Base-by-base conservation (phyloP, 2,113 vertebrate species). In the Hydrolagus affinis region DNA sequence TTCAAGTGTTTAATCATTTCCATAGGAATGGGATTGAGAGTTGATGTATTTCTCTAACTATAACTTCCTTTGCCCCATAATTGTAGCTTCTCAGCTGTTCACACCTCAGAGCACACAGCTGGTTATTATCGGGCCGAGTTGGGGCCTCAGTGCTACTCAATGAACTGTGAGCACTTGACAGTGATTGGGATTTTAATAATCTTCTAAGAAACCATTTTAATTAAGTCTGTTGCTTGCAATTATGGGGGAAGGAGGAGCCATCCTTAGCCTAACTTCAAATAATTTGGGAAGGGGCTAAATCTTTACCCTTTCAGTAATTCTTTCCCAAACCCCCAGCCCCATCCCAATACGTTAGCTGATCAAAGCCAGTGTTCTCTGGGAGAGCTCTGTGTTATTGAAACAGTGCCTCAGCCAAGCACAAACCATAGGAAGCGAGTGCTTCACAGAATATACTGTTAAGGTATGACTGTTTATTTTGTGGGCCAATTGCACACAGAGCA, bases 141-240 rank as follows among this genome's bases (percentile, higher is more conserved):
- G 56, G 17, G 44, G 44, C 44, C 21, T 59, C 3, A 2, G 17
- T 77, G 59, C 56, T n/a, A 11, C 17, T 56, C 4, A 17, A 59
- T 76, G 74, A 4, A n/a, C 44, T 76, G 74, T 80, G 76, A 14
- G 12, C 28, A 14, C 28, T 14, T 80, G 76, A 80, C 57, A 64
- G 14, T 62, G 57, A 80, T 62, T 80, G 76, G 1, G 6, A 19
- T 80, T 44, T 64, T 80, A 64, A 80, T 64, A 64, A 62, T 80
- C 76, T 59, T 64, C 76, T 17, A 80, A 80, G 59, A 28, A 80
- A 62, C 44, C 76, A 19, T 28, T 60, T 80, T 62, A 64, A 28
- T 80, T 17, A 80, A 62, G 6, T 59, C 60, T 64, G 21, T 64
- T 60, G 56, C 23, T 80, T 62, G 23, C n/a, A 44, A 30, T 62